A percentile compares a stretch with the other conserved stretches of the same genome.
Conservation (phyloP, 2,888 invertebrate species). For the Acronicta leporina region DNA sequence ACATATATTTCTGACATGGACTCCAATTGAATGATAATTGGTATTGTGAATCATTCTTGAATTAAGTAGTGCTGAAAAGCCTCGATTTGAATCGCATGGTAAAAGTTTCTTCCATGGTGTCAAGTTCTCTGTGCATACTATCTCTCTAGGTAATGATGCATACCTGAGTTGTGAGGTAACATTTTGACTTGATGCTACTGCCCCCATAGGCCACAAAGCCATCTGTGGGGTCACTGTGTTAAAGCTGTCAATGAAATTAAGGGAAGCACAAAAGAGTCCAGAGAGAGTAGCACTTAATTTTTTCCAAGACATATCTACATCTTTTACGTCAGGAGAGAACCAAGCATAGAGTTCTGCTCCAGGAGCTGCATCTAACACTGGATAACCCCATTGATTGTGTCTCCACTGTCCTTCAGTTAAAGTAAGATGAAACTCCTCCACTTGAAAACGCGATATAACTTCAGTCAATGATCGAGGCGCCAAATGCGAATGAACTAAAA, state of each 20-base stretch:
- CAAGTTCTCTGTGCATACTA: constrained; percentile 99
- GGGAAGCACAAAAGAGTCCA: constrained; percentile 98
- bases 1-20: constrained; percentile 95
- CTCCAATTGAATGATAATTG: constrained; percentile 96
- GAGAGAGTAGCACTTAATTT: constrained; percentile 96
- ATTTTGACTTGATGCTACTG: constrained; percentile 82
- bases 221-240: constrained; percentile 96
- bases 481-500: constrained; percentile 93
- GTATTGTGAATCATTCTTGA: constrained; percentile 97
- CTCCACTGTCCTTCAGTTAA: constrained; percentile 98
- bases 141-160: constrained; percentile 97
- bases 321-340: constrained; percentile 92
- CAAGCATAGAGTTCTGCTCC: constrained; percentile 98
- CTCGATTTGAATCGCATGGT: constrained; percentile 97
- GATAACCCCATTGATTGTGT: constrained; percentile 98
- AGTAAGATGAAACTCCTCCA: constrained; percentile 97
- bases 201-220: constrained; percentile 94
- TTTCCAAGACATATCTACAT: constrained; percentile 96
- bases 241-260: constrained; percentile 96
- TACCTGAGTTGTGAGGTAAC: constrained; percentile 91
- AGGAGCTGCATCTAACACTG: constrained; percentile 95
- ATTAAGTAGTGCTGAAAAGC: constrained; percentile 96
- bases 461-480: constrained; percentile 97
- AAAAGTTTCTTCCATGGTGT: constrained; percentile 99
- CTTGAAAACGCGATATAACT: constrained; percentile 94